Percentiles rank a stretch among this genome's conserved stretches.
Conservation (phyloP, 2,113 vertebrate genomes). For the Tapirus terrestris region DNA sequence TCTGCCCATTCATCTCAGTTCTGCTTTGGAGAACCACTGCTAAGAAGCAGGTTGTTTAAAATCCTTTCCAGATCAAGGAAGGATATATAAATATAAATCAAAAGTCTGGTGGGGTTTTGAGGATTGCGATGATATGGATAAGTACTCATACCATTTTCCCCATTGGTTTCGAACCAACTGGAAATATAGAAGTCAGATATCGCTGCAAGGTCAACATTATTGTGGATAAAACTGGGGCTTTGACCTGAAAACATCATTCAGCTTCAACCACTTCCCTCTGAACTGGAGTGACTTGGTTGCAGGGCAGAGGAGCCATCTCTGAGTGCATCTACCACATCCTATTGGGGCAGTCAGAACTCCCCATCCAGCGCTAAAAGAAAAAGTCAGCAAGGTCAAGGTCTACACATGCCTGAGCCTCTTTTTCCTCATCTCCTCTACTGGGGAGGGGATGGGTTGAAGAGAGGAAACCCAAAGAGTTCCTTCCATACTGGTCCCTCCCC, state of each 20-base stretch:
- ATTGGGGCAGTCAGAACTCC: neutral
- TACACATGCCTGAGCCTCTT: neutral
- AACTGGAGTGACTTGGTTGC: neutral
- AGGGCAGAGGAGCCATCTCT: neutral
- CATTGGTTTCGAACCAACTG: neutral
- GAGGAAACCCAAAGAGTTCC: neutral
- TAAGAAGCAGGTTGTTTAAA: slow-evolving; percentile 35
- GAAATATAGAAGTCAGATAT: neutral
- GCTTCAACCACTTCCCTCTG: neutral
- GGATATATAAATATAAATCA: neutral
- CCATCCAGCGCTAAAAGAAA: neutral
- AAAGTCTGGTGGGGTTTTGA: neutral
- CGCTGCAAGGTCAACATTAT: neutral
- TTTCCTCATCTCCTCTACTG: neutral
- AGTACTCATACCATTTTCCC: neutral
- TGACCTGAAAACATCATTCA: neutral
- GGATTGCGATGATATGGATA: neutral
- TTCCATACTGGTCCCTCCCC: neutral
- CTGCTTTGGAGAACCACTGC: neutral
- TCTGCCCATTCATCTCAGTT: neutral
- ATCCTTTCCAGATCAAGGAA: neutral
- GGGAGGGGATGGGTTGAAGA: neutral
- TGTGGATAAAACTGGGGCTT: slow-evolving; percentile 3
- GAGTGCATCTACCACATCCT: neutral
- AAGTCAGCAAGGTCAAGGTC: neutral